Conservation (phyloP, 2,113 vertebrate species). For the Promerops cafer region DNA sequence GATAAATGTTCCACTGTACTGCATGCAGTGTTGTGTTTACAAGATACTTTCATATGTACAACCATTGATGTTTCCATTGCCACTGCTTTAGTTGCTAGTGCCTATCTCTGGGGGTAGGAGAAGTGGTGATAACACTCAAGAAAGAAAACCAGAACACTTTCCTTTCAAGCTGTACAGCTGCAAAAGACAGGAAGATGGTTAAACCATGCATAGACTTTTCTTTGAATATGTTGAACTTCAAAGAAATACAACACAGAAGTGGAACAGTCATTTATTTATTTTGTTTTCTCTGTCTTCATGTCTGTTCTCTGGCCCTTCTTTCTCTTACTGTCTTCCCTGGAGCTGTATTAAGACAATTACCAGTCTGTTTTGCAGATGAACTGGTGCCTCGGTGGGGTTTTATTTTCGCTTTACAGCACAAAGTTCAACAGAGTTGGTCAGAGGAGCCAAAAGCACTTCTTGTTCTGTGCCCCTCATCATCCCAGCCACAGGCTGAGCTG, state of each 20-base stretch:
- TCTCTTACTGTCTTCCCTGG: not conserved
- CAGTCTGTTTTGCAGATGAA: not conserved
- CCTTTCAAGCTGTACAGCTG: not conserved
- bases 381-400: not conserved
- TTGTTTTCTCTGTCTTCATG: not conserved
- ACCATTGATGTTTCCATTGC: not conserved
- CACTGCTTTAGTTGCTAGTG: not conserved
- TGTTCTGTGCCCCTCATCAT: not conserved
- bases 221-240: not conserved
- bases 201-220: not conserved
- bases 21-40: constrained; percentile 15
- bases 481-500: not conserved
- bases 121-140: not conserved
- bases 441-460: not conserved
- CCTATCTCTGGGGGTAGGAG: not conserved
- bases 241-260: not conserved
- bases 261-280: not conserved
- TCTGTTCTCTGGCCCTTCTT: not conserved
- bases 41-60: not conserved
- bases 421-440: not conserved
- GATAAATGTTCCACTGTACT: constrained; percentile 5
- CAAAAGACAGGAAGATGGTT: not conserved
- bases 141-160: not conserved
- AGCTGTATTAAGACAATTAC: not conserved
- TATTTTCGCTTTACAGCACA: not conserved